These are phyloP conservation scores for Argyresthia goedartella DNA, from an alignment of 2,888 invertebrate genomes.

Conservation along the genomic window DNA sequence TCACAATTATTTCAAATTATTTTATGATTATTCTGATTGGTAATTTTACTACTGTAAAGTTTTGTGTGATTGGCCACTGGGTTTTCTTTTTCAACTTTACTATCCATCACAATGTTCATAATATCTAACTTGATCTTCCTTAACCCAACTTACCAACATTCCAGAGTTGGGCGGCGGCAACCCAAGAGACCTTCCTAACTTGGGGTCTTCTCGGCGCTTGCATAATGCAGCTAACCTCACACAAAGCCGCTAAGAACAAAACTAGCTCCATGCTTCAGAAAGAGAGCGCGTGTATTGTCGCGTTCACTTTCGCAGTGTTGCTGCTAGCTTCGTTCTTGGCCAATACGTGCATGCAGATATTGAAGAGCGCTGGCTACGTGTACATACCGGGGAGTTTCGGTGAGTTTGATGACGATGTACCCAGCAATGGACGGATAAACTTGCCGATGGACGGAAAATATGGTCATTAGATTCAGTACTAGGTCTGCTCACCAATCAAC, in stretches of 20 bases:
- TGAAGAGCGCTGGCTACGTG: constrained; percentile 78
- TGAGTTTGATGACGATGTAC: no score
- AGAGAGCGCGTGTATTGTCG: constrained; percentile 54
- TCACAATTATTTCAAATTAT: no score
- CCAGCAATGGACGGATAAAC: no score
- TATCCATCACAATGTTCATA: no score
- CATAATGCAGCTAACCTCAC: constrained; percentile 84
- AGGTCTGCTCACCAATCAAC: no score
- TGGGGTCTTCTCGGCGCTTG: constrained; percentile 89
- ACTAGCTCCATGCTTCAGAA: constrained; percentile 51
- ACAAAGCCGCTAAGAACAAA: constrained; percentile 78
- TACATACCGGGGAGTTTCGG: constrained; percentile 90
- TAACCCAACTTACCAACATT: background rate
- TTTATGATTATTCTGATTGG: no score
- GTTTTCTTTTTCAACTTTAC: no score
- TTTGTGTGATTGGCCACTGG: no score
- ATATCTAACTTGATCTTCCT: no score
- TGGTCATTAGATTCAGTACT: no score
- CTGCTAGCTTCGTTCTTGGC: constrained; percentile 84
- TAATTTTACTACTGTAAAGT: no score
- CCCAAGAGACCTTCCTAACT: constrained; percentile 88
- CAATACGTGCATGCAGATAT: constrained; percentile 84
- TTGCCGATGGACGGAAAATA: no score
- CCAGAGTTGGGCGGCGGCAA: constrained; percentile 90
- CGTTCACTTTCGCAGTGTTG: constrained; percentile 80